Base-by-base conservation (phyloP, 2,888 invertebrate genomes). In the Neocrepidodera transversa region DNA sequence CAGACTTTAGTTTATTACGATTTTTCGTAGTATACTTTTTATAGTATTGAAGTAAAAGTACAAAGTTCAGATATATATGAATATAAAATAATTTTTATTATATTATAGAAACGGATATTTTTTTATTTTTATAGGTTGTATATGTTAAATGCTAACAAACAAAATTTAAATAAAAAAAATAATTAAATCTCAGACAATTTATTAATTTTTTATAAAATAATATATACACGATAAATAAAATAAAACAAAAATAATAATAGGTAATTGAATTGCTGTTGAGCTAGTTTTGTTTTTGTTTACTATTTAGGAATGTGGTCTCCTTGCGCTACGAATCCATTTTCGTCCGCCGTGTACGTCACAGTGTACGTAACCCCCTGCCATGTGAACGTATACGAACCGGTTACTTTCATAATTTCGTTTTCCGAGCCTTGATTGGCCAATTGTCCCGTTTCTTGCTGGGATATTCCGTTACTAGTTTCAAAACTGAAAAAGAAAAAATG, bases 391-490 rank as follows among this genome's bases (percentile, higher is more conserved):
- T 86, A 84, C 7, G 84, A 82, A 23, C 88, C 88, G 20, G 81
- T 82, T n/a, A 88, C 83, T n/a, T 83, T 81, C 40, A 88, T 82
- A 20, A 85, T 83, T 70, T 86, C 84, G 60, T 87, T 84, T 42
- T 88, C 87, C 1, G 84, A 83, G 7, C 87, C 86, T 1, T 83
- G 82, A 74, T 88, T 87, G 62, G 81, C 79, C 50, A 88, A 76
- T 42, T 81, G 79, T 0, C 84, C 88, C 71, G 85, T 82, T 74
- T 88, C 88, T 62, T 84, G 80, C 11, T 87, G 82, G 7, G 85
- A 83, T 4, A 84, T 83, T 18, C 88, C 88, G 68, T 88, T 87
- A 69, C 87, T 88, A 1, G 87, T 84, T 68, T 87, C 86, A 65
- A 82, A 87, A 42, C 87, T 84, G 78, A 58, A 73, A 68, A 60